Conservation (phyloP, 2,797 vertebrate genomes). For the Liparis tanakae region DNA sequence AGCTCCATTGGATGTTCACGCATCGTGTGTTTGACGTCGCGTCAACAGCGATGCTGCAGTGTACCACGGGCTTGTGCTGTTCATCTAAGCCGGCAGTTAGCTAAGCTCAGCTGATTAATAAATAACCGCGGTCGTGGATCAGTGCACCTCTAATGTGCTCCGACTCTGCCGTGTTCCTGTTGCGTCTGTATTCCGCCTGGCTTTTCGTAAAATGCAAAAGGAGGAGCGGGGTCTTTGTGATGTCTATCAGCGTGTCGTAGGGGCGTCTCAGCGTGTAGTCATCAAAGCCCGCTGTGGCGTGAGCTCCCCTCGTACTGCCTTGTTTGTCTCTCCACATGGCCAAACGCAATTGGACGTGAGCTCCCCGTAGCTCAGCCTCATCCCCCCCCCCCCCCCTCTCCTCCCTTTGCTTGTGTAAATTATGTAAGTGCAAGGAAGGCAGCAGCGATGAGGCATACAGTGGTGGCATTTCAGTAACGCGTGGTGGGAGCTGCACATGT, state of each 20-base stretch:
- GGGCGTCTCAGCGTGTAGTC: conserved; percentile 74
- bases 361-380: conserved; percentile 54
- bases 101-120: conserved; percentile 83
- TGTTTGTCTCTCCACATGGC: conserved; percentile 73
- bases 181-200: conserved; percentile 67
- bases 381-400: conserved; percentile 17
- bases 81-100: conserved; percentile 79
- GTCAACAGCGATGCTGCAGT: conserved; percentile 68
- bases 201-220: conserved; percentile 64
- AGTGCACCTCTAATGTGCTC: conserved; percentile 77
- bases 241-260: conserved; percentile 70
- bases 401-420: conserved; percentile 77
- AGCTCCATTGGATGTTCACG: conserved; percentile 29
- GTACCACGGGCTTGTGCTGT: conserved; percentile 52
- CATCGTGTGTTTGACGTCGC: conserved; percentile 43
- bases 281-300: conserved; percentile 74
- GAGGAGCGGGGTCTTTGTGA: conserved; percentile 62
- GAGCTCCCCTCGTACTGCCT: conserved; percentile 55
- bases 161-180: conserved; percentile 74
- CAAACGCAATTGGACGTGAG: conserved; percentile 73
- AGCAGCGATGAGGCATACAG: conserved; percentile 67
- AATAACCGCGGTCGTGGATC: conserved; percentile 80
- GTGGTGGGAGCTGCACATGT: conserved; percentile 40
- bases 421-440: conserved; percentile 77
- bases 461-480: conserved; percentile 68